These are phyloP conservation scores for Sebastes matsubarae DNA, from an alignment of 2,797 vertebrate species.

Conservation along the genomic window DNA sequence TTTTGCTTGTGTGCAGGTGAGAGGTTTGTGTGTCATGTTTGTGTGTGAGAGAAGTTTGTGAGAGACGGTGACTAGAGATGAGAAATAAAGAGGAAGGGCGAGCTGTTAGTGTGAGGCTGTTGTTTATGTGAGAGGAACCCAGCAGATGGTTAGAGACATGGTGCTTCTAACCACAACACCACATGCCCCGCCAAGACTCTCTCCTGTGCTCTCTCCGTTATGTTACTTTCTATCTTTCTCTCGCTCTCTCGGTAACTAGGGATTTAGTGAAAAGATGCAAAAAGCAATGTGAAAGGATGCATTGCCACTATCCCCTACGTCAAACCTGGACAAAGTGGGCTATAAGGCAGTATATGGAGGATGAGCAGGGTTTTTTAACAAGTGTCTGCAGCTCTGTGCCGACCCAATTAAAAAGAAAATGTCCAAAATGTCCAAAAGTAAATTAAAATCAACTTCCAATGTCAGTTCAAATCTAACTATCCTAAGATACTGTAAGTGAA, in stretches of 20 bases:
- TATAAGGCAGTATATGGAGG: neutral
- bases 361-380: neutral
- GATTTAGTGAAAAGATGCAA: conserved; percentile 5
- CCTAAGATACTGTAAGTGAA: neutral
- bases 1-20: conserved; percentile 13
- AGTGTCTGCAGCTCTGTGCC: neutral
- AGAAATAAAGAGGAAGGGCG: conserved; percentile 12
- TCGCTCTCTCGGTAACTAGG: neutral
- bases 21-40: conserved; percentile 1
- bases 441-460: neutral
- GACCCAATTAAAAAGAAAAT: neutral
- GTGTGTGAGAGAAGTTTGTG: neutral
- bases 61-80: conserved; percentile 4
- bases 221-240: neutral
- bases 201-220: neutral
- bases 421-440: neutral
- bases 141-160: conserved; percentile 31
- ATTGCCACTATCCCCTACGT: neutral
- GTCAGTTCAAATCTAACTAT: neutral
- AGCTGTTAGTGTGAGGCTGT: conserved; percentile 23
- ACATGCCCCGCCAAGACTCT: neutral
- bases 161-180: conserved; percentile 7
- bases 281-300: conserved; percentile 10
- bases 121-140: conserved; percentile 22
- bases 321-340: neutral